Conservation (phyloP, 2,113 vertebrate genomes). For the Megalops atlanticus region DNA sequence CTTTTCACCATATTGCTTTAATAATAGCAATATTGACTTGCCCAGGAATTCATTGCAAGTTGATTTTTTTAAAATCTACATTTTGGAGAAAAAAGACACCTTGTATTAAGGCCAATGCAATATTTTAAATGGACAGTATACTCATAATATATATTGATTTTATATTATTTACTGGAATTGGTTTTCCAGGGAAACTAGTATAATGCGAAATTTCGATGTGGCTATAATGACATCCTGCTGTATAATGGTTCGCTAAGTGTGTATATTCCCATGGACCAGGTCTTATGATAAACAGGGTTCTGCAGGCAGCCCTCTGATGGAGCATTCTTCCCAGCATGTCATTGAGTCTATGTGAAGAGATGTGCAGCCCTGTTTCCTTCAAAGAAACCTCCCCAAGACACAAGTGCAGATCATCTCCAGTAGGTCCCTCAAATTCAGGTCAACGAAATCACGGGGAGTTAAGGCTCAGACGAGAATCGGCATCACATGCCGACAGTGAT, state of each 20-base stretch:
- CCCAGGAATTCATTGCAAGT: too few relatives aligned
- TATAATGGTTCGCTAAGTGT: neutral
- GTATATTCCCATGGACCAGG: neutral
- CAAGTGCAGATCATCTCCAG: too few relatives aligned
- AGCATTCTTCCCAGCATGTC: neutral
- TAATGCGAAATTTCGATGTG: neutral
- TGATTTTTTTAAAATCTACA: too few relatives aligned
- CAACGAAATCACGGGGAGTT: neutral
- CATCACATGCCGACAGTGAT: neutral
- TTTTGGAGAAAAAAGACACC: too few relatives aligned
- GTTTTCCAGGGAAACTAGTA: conserved; percentile 1
- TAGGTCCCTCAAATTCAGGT: neutral
- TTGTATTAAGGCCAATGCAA: too few relatives aligned
- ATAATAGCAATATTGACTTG: too few relatives aligned
- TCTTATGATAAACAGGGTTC: neutral
- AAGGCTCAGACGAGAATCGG: neutral
- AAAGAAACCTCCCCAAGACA: neutral
- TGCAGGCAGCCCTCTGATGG: neutral
- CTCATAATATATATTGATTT: neutral
- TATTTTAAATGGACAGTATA: neutral
- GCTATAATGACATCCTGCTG: neutral
- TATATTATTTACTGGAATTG: neutral
- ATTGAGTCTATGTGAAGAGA: neutral
- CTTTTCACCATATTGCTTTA: too few relatives aligned
- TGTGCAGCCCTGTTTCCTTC: neutral